Base-by-base conservation (phyloP, 1,140 invertebrate genomes). In the Hesperophylax magnus region DNA sequence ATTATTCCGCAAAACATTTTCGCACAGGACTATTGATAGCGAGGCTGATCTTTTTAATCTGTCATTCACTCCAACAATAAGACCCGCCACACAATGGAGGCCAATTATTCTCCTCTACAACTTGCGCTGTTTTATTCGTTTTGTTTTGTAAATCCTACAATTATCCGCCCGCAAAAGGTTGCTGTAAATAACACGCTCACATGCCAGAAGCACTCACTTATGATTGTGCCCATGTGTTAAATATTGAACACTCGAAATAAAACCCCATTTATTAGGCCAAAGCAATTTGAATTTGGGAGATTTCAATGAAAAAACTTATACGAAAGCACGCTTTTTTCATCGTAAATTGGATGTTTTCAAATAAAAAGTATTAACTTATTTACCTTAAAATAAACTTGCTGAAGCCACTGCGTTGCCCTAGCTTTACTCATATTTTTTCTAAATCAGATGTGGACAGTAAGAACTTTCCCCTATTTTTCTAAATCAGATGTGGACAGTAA, bases 51-150 rank as follows among this genome's bases (percentile, higher is more conserved):
- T 61, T 61, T 61, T 24, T 24, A 24, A 22, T 24, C 24, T 61
- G 58, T 61, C 58, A 61, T 61, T 61, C 58, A 61, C 24, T 24
- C 20, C 9, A 61, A 61, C 58, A 61, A 61, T 61, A 24, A 20
- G 58, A 24, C 2, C 58, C 18, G 24, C 58, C 8, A 22, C 9
- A 24, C 58, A 61, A 61, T 61, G 24, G 20, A 6, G 24, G 18
- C 18, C 58, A 20, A 24, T 20, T 61, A 22, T 61, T 61, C 58
- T 47, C 18, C 58, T 9, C 20, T 2, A 22, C 58, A 61, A 24
- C 58, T 24, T 61, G 18, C 24, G 58, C 24, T 61, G 24, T 61
- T 61, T 61, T 61, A 61, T 61, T 61, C 24, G 58, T 60, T 60
- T 60, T 60, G 56, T 60, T n/a, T 60, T 22, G 8, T 24, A 9